These are phyloP conservation scores for Ridgeia piscesae DNA, from an alignment of 1,140 invertebrate species.

Conservation along the genomic window DNA sequence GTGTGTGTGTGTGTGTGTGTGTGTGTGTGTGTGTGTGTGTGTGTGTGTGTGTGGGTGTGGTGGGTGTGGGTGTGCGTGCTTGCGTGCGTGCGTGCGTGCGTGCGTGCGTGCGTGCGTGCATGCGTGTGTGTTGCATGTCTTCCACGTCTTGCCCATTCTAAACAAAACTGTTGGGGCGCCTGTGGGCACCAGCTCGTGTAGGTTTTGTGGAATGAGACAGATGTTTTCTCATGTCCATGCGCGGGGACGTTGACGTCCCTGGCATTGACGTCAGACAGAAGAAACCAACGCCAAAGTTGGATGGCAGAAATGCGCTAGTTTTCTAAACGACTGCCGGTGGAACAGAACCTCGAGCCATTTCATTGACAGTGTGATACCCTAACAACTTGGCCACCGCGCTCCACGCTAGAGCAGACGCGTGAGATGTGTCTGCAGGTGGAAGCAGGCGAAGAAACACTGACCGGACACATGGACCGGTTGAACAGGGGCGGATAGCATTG, in stretches of 20 bases:
- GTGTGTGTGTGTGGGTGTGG: too few relatives aligned
- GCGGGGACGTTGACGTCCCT: too few relatives aligned
- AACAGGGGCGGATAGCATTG: too few relatives aligned
- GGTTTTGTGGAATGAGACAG: neutral
- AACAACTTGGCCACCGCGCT: neutral
- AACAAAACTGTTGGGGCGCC: neutral
- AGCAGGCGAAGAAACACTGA: neutral
- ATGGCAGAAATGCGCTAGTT: too few relatives aligned
- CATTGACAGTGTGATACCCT: neutral
- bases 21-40: too few relatives aligned
- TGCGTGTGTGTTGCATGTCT: neutral
- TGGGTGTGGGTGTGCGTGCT: neutral
- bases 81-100: neutral
- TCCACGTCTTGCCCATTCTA: too few relatives aligned
- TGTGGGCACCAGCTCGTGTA: neutral
- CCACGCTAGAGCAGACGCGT: neutral
- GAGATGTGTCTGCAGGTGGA: neutral
- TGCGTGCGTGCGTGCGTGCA: neutral
- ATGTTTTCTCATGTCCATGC: too few relatives aligned
- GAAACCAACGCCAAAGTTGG: too few relatives aligned
- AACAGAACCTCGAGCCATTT: neutral
- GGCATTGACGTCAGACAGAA: too few relatives aligned
- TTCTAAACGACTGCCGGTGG: neutral
- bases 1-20: too few relatives aligned
- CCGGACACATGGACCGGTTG: too few relatives aligned